Evolutionary conservation across 2,888 invertebrate genomes (phyloP), one percentile per base, ranked within the genome.

Genomic region (Automeris io): DNA sequence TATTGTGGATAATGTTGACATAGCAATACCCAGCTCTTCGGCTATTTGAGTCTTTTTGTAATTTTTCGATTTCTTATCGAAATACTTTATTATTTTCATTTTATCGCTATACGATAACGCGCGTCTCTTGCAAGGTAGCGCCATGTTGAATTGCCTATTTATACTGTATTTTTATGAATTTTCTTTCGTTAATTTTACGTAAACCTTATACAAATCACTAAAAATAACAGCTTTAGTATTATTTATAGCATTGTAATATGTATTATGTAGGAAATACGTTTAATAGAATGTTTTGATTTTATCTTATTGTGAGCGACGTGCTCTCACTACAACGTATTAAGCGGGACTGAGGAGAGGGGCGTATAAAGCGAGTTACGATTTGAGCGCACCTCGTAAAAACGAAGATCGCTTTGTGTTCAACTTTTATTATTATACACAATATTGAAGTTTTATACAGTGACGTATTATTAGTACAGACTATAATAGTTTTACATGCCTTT

Each of bases 21-120:
- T 26, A 7, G 38, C 33, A 18, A 38, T 25, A 18, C 33, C 38
- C 9, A 38, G 38, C 13, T 38, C 38, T 8, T 32, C 33, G 12
- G 38, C 38, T 18, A 38, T 38, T 25, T 38, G 38, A 4, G 33
- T n/a, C 13, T 19, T 38, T 33, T 38, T 38, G 33, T 38, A 38
- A 11, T 38, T 33, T n/a, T 38, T 19, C 12, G 38, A 38, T 18
- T 38, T 38, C 25, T 38, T 38, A 25, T 38, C 38, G 33, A 25
- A 38, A 24, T 38, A 38, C 9, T 38, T 33, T 13, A 38, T 18
- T n/a, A 38, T 38, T 32, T 38, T 38, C 38, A 38, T 25, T 24
- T 38, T 38, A 13, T 33, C 38, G 25, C 21, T 23, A 11, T 25
- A 13, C 7, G 38, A 38, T 7, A 38, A 6, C 7, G 38, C 38